phyloP scores from a whole-genome alignment of 2,797 vertebrate species.

The Ptychadena robeensis region DNA sequence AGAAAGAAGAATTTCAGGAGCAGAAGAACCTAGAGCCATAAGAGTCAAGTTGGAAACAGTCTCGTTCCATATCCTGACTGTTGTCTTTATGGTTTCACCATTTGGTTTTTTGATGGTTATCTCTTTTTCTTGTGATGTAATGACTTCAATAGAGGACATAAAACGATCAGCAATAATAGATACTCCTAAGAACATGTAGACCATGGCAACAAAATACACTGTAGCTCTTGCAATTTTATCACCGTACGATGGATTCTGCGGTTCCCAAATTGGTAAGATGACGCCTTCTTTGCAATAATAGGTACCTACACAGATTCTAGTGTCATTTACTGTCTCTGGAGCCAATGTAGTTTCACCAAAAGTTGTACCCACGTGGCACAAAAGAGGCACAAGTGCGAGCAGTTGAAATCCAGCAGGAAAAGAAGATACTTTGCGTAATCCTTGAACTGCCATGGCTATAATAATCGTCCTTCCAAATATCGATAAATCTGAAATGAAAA shows the following conservation, averaged over 20 bases:
- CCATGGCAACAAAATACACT: constrained; percentile 90
- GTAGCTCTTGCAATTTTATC: constrained; percentile 92
- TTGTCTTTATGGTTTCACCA: constrained; percentile 89
- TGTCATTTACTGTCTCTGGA: constrained; percentile 68
- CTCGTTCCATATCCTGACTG: constrained; percentile 95
- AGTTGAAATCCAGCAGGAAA: constrained; percentile 71
- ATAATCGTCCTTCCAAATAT: constrained; percentile 61
- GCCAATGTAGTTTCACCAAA: constrained; percentile 71
- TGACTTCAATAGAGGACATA: constrained; percentile 98
- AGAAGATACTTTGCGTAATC: constrained; percentile 60
- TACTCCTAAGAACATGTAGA: constrained; percentile 96
- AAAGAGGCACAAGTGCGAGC: constrained; percentile 70
- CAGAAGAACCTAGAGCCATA: constrained; percentile 95
- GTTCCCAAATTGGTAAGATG: constrained; percentile 89
- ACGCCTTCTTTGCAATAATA: constrained; percentile 86
- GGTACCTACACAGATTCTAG: constrained; percentile 77
- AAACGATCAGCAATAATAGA: constrained; percentile 97
- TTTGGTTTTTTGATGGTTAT: constrained; percentile 94
- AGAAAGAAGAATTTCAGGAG: constrained; percentile 93
- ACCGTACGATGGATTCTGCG: constrained; percentile 82
- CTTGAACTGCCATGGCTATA: constrained; percentile 77
- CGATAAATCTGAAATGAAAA: constrained; percentile 71
- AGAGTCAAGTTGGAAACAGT: constrained; percentile 95
- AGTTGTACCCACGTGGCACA: constrained; percentile 68
- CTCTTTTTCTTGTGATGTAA: constrained; percentile 92